Conservation (phyloP, 2,113 vertebrate species). For the Ictidomys tridecemlineatus region DNA sequence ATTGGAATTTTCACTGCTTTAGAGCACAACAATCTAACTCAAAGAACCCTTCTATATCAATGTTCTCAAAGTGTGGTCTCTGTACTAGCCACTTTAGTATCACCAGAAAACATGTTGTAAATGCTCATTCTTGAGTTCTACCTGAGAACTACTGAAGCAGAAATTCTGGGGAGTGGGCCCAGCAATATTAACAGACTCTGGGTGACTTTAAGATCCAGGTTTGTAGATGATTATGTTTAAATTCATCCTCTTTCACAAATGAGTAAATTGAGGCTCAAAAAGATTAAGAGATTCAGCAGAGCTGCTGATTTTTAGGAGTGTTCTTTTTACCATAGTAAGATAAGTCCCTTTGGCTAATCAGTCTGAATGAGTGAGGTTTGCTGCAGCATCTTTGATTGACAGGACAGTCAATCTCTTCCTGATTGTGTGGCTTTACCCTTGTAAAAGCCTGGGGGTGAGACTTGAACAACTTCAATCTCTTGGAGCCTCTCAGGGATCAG, state of each 20-base stretch:
- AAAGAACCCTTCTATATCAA: not conserved
- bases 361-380: not conserved
- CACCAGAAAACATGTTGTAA: not conserved
- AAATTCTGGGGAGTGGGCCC: not conserved
- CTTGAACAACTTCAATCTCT: constrained; percentile 80
- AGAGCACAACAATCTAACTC: not conserved
- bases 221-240: constrained; percentile 20
- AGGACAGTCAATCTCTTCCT: constrained; percentile 54
- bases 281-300: not conserved
- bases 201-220: not conserved
- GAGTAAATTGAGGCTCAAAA: constrained; percentile 37
- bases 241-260: constrained; percentile 34
- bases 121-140: not conserved
- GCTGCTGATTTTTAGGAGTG: not conserved
- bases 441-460: constrained; percentile 49
- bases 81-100: no score
- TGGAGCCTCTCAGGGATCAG: constrained; percentile 81
- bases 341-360: constrained; percentile 44
- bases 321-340: not conserved
- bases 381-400: constrained; percentile 66
- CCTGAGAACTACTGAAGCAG: not conserved
- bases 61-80: not conserved
- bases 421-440: constrained; percentile 59
- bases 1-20: not conserved
- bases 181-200: not conserved